Evolutionary conservation across 2,888 invertebrate genomes (phyloP), one percentile per base, ranked within the genome.

Genomic region (Disparrhopalites patrizii): DNA sequence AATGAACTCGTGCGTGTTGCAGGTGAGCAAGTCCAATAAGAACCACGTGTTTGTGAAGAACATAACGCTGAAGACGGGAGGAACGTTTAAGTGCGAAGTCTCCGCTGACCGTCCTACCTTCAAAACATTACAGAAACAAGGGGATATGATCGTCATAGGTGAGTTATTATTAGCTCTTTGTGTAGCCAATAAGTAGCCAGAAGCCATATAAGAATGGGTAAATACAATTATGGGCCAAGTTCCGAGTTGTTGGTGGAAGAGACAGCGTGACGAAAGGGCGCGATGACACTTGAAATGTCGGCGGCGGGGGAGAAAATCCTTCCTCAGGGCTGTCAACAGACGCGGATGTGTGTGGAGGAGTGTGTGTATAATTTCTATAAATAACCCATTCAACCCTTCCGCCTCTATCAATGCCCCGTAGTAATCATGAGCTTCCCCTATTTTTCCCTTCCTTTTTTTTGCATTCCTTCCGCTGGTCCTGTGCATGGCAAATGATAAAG

Each of bases 61-160:
- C 65, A 70, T 74, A 54, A 68, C 72, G n/a, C 64, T 74, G 8
- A 66, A 63, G 27, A 71, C 73, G 15, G 69, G 70, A 23, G 74
- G 74, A 60, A 67, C 61, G 27, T 74, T 71, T 64, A 63, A 62
- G 20, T 74, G 74, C 38, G 74, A 74, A 68, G 73, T 74, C 25
- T 72, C 72, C n/a, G 73, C 72, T 43, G 74, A 74, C 64, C 66
- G 68, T 65, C 73, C 73, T 13, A 70, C 71, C 50, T 74, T 74
- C 63, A 63, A 70, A 66, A 72, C 73, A 7, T 56, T 74, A 58
- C 62, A 47, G 23, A 62, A 64, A 36, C 68, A 67, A 43, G 69
- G 70, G 47, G 67, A 72, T 54, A 69, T 74, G 68, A 67, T 71
- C 66, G 70, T 74, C 20, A 68, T 74, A 43, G 74, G 74, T 73